Evolutionary conservation across 2,113 vertebrate genomes (phyloP).

Genomic region (Forbesichthys papilliferus): DNA sequence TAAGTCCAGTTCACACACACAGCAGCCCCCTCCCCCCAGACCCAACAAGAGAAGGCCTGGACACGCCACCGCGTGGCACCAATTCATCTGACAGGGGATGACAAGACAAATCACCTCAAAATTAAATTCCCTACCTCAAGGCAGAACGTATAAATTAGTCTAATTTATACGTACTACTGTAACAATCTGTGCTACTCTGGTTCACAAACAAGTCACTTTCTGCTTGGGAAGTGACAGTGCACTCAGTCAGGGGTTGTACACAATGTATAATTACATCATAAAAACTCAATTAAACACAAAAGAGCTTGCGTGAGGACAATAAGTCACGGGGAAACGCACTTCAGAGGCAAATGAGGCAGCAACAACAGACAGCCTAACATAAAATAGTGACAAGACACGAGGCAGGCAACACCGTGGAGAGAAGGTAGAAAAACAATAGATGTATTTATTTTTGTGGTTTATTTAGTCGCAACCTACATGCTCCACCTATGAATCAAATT

Average conservation of each 20-base stretch:
- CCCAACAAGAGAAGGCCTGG: slow-evolving; percentile 1
- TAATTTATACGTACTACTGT: too few species aligned
- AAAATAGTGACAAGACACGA: neutral
- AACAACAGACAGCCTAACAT: neutral
- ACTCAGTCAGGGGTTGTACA: neutral
- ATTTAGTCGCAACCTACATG: too few species aligned
- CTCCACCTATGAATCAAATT: too few species aligned
- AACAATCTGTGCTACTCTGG: too few species aligned
- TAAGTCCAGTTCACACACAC: neutral
- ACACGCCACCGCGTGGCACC: neutral
- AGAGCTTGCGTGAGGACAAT: neutral
- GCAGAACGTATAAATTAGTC: too few species aligned
- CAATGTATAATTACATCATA: neutral
- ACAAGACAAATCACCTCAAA: neutral
- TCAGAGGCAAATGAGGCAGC: neutral
- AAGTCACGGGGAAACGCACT: neutral
- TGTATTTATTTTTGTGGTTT: too few species aligned
- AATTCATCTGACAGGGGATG: neutral
- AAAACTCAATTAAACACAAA: slow-evolving; percentile 1
- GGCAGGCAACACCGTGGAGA: too few species aligned
- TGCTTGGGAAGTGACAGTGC: too few species aligned
- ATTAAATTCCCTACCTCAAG: too few species aligned
- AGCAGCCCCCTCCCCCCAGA: slow-evolving; percentile 12
- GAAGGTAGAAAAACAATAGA: too few species aligned
- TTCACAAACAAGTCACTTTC: too few species aligned